These are phyloP conservation scores for Lophura nycthemera DNA, from an alignment of 2,113 vertebrate species.

Conservation along the genomic window DNA sequence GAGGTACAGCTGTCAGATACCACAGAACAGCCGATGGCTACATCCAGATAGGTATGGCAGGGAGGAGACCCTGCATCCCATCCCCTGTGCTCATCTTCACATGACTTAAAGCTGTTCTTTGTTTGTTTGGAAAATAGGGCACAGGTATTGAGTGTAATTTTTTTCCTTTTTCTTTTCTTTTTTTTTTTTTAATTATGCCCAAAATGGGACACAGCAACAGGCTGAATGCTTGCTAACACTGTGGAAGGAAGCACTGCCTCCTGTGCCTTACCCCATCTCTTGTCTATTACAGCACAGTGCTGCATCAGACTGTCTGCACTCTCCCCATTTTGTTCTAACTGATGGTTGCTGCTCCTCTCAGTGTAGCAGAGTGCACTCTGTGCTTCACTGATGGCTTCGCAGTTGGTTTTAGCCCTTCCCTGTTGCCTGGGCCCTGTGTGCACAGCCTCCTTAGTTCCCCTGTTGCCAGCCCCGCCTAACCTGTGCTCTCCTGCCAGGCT, in stretches of 20 bases:
- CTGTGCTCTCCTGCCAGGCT: constrained; percentile 72
- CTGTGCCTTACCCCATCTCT: too few species aligned
- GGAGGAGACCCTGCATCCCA: neutral
- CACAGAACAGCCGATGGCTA: constrained; percentile 92
- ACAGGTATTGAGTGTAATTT: too few species aligned
- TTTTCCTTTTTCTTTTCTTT: neutral
- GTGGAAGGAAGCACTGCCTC: fast-evolving
- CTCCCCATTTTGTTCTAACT: neutral
- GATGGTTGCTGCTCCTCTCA: neutral
- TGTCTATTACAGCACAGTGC: neutral
- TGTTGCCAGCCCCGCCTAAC: neutral
- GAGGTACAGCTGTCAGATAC: constrained; percentile 84
- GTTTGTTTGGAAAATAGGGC: neutral
- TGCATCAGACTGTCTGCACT: neutral
- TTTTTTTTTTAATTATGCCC: neutral
- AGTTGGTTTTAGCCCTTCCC: neutral
- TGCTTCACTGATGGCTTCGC: fast-evolving
- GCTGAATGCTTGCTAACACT: neutral
- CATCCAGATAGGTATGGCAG: constrained; percentile 88
- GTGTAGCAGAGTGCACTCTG: neutral
- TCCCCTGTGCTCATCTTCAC: neutral
- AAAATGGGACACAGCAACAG: neutral
- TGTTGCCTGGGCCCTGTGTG: fast-evolving
- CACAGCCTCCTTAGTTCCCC: fast-evolving
- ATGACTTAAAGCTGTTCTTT: neutral